Evolutionary conservation across 2,797 vertebrate species (phyloP).

Genomic region (Malacoctenus gilli): DNA sequence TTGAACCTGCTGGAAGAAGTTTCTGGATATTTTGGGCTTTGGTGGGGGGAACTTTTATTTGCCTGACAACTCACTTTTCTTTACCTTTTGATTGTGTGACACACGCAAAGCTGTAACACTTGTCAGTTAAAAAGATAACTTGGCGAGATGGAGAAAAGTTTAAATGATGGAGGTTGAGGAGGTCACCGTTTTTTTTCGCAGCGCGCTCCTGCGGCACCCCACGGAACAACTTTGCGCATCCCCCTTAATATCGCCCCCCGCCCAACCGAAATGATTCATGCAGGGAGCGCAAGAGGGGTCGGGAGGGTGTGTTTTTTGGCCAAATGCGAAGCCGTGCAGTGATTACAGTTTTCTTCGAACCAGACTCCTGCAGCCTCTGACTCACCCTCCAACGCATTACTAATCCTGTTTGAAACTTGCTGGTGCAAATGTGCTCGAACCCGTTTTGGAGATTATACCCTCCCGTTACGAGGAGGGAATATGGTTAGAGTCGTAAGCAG

Average conservation of each 20-base stretch:
- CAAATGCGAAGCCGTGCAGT: constrained; percentile 22
- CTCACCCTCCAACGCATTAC: constrained; percentile 54
- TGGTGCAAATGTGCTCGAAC: constrained; percentile 47
- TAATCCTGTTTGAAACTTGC: constrained; percentile 58
- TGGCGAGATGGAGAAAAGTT: too few relatives aligned
- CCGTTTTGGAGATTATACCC: constrained; percentile 30
- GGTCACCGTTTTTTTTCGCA: constrained; percentile 8
- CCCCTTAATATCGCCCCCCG: neutral
- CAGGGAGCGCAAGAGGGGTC: neutral
- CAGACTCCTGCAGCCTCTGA: constrained; percentile 63
- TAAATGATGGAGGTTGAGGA: constrained; percentile 46
- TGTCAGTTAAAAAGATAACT: too few relatives aligned
- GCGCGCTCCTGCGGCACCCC: constrained; percentile 66
- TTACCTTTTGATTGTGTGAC: neutral
- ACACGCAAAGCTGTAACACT: too few relatives aligned
- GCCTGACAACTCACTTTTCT: too few relatives aligned
- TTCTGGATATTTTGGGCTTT: too few relatives aligned
- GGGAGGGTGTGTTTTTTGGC: constrained; percentile 1
- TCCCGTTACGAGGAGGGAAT: constrained; percentile 21
- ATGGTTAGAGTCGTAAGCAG: constrained; percentile 28
- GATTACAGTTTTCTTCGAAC: constrained; percentile 36
- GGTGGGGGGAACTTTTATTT: too few relatives aligned
- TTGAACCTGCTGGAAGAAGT: neutral
- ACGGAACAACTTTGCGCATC: constrained; percentile 47
- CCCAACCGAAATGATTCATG: constrained; percentile 35